Evolutionary conservation across 2,888 invertebrate species (phyloP).

Genomic region (Drosophila gaucha): DNA sequence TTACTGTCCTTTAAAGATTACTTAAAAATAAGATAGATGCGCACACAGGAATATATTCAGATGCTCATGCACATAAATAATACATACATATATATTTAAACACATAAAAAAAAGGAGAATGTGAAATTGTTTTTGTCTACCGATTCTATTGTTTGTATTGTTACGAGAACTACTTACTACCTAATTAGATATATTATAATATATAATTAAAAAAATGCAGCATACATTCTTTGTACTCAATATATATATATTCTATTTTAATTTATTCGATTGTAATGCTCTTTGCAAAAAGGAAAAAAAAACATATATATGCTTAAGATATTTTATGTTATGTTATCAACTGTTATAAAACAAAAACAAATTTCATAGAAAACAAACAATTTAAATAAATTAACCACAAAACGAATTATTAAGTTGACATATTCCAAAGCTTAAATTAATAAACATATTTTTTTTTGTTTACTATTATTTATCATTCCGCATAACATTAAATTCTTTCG

Average conservation of each 20-base stretch:
- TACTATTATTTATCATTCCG: conserved; percentile 45
- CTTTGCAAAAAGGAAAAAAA: conserved; percentile 6
- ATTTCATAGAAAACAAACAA: conserved; percentile 15
- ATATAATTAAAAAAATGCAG: conserved; percentile 40
- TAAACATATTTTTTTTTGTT: conserved; percentile 10
- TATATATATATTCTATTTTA: conserved; percentile 22
- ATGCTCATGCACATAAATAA: conserved; percentile 57
- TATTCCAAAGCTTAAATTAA: conserved; percentile 36
- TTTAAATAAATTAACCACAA: conserved; percentile 37
- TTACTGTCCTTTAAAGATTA: conserved; percentile 70
- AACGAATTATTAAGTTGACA: conserved; percentile 28
- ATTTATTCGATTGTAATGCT: conserved; percentile 32
- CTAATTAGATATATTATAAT: conserved; percentile 54
- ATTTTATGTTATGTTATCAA: conserved; percentile 59
- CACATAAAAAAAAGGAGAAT: background rate
- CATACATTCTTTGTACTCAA: conserved; percentile 40
- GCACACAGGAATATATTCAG: conserved; percentile 63
- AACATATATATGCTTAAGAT: conserved; percentile 30
- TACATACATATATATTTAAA: conserved; percentile 44
- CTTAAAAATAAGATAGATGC: conserved; percentile 62
- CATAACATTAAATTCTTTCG: conserved; percentile 28
- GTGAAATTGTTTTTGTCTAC: conserved; percentile 49
- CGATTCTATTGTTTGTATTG: conserved; percentile 68
- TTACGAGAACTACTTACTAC: conserved; percentile 62
- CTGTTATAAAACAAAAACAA: conserved; percentile 30